Percentiles rank a stretch among this genome's conserved stretches.
Evolutionary conservation across 2,113 vertebrate species (phyloP).

Genomic region (Channa maculata): DNA sequence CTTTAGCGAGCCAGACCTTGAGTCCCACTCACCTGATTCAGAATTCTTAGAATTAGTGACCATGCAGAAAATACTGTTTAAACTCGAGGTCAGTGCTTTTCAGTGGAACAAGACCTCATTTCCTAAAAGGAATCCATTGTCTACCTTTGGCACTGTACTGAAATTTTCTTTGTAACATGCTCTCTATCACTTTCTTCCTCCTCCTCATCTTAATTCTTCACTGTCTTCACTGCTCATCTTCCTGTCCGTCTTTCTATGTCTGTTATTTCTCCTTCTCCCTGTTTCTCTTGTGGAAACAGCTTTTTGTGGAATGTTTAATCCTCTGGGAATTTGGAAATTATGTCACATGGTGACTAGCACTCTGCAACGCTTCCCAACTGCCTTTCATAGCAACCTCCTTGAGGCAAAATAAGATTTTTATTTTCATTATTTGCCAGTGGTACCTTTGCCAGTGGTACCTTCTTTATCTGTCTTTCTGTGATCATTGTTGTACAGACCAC

Average conservation of each 20-base stretch:
- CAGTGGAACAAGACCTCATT: constrained; percentile 13
- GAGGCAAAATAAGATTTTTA: constrained; percentile 20
- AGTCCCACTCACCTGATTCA: constrained; percentile 22
- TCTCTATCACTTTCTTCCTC: constrained; percentile 28
- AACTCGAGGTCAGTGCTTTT: constrained; percentile 1
- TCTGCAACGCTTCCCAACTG: constrained; percentile 23
- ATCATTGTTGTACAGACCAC: constrained; percentile 13
- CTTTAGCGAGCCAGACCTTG: constrained; percentile 51
- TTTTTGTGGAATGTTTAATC: constrained; percentile 76
- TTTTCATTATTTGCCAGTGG: constrained; percentile 24
- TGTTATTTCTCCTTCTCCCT: constrained; percentile 33
- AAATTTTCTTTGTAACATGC: constrained; percentile 17
- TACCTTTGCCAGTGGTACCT: background rate
- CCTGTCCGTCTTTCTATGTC: constrained; percentile 23
- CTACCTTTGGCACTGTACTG: constrained; percentile 22
- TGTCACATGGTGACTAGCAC: constrained; percentile 64
- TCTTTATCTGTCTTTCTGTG: constrained; percentile 26
- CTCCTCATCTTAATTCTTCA: constrained; percentile 49
- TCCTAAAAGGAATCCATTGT: constrained; percentile 27
- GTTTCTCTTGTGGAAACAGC: constrained; percentile 47
- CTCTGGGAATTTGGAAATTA: constrained; percentile 57
- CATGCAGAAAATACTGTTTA: constrained; percentile 25
- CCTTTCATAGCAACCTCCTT: constrained; percentile 31
- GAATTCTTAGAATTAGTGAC: constrained; percentile 54
- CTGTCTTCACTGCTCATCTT: constrained; percentile 31